These are phyloP conservation scores for Ondatra zibethicus DNA, from an alignment of 2,113 vertebrate genomes.

Conservation along the genomic window DNA sequence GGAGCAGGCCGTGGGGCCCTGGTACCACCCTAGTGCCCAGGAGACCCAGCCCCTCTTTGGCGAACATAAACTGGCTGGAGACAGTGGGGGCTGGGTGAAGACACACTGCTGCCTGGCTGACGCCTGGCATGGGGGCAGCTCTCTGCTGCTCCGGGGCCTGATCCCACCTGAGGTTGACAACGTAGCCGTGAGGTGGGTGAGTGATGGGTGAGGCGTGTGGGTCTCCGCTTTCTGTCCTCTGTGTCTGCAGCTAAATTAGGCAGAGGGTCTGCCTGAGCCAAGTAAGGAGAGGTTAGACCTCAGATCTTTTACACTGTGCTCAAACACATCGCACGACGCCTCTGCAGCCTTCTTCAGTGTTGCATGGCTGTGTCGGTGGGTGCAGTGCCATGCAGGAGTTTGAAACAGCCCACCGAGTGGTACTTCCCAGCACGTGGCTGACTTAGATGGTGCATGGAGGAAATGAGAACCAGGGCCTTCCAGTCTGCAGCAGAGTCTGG, in stretches of 20 bases:
- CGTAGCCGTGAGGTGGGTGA: conserved; percentile 88
- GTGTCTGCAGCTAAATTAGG: accelerated
- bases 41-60: conserved; percentile 92
- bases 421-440: neutral
- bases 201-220: accelerated
- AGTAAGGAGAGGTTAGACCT: neutral
- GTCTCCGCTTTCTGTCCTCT: accelerated
- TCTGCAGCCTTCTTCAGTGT: accelerated
- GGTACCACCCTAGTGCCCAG: conserved; percentile 93
- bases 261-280: neutral
- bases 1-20: conserved; percentile 87
- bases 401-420: neutral
- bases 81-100: conserved; percentile 84
- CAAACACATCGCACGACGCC: accelerated
- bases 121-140: conserved; percentile 93
- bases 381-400: accelerated
- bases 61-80: neutral
- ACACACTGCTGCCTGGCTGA: conserved; percentile 89
- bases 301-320: neutral
- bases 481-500: neutral
- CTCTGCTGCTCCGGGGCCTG: conserved; percentile 90
- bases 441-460: neutral
- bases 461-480: neutral
- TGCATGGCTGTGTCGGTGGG: accelerated
- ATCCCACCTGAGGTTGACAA: conserved; percentile 82